These are phyloP conservation scores for Ormyrus rosae DNA, from an alignment of 2,888 invertebrate genomes.

Conservation along the genomic window DNA sequence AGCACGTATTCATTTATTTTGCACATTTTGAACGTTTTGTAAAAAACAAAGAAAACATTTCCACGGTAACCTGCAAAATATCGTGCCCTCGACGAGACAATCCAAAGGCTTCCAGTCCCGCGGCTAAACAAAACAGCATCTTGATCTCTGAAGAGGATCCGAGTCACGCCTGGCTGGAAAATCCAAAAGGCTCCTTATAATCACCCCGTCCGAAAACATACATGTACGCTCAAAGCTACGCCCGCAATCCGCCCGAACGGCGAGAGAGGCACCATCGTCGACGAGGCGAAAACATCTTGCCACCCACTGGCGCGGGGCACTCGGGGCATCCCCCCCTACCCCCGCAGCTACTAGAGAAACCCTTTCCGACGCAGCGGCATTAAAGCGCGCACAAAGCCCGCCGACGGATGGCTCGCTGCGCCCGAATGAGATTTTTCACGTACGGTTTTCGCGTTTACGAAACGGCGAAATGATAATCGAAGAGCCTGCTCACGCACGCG, in stretches of 20 bases:
- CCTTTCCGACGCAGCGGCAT: neutral
- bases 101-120: too few relatives aligned
- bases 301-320: neutral
- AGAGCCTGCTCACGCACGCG: slow-evolving; percentile 42
- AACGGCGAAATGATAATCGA: slow-evolving; percentile 50
- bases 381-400: slow-evolving; percentile 53
- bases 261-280: neutral
- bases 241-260: neutral
- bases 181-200: slow-evolving; percentile 58
- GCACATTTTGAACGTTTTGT: too few relatives aligned
- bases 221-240: neutral
- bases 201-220: neutral
- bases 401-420: slow-evolving; percentile 62
- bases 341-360: too few relatives aligned
- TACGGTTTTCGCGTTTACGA: slow-evolving; percentile 48
- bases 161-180: neutral
- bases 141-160: neutral
- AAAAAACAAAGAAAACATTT: too few relatives aligned
- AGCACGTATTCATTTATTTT: too few relatives aligned
- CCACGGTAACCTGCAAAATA: too few relatives aligned
- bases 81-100: too few relatives aligned
- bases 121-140: too few relatives aligned
- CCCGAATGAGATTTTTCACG: slow-evolving; percentile 62
- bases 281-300: neutral
- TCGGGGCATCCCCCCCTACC: too few relatives aligned